Base-by-base conservation (phyloP, 35 echinoderm and acorn worm genomes). In the Patiria miniata region DNA sequence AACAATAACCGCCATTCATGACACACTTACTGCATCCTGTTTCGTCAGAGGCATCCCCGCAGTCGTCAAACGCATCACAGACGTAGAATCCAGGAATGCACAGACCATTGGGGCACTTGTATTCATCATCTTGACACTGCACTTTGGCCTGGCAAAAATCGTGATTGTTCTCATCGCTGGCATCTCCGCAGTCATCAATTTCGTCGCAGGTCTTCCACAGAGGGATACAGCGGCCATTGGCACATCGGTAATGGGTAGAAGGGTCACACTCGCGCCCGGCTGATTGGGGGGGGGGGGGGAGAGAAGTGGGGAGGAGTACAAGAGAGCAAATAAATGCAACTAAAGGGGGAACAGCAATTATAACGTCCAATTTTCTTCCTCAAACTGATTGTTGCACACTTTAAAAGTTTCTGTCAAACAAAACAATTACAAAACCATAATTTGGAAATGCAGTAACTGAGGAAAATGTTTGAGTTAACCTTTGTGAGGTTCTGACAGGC, bases 131-230 rank as follows among this genome's bases (percentile, higher is more conserved):
- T 28, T 16, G 52, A 52, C 88, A 90, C 61, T 83, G 51, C 21
- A 51, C 21, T 23, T 36, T 34, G 21, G 42, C 16, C 88, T 84
- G 83, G 83, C 88, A 90, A 0, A 84, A 0, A 16, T 90, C 88
- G 34, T 90, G 88, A 33, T 89, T 83, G n/a, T 89, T 91, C 78
- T 96, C 94, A 86, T 96, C 94, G 38, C 90, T 93, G 8, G 39
- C 86, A 39, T 96, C 94, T 36, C 91, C 86, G 53, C 94, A 96
- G 36, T 80, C 86, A 39, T 96, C 94, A 8, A 83, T 6, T 17
- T 87, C 90, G 30, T 93, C 78, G 83, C 94, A 97, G 9, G 86
- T 36, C 6, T 39, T 47, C 78, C 83, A 85, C 1, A 54, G 79
- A 0, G 86, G 83, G n/a, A 97, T 93, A 36, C 94, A 97, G n/a